Base-by-base conservation (phyloP, 2,113 vertebrate genomes). In the Connochaetes taurinus region DNA sequence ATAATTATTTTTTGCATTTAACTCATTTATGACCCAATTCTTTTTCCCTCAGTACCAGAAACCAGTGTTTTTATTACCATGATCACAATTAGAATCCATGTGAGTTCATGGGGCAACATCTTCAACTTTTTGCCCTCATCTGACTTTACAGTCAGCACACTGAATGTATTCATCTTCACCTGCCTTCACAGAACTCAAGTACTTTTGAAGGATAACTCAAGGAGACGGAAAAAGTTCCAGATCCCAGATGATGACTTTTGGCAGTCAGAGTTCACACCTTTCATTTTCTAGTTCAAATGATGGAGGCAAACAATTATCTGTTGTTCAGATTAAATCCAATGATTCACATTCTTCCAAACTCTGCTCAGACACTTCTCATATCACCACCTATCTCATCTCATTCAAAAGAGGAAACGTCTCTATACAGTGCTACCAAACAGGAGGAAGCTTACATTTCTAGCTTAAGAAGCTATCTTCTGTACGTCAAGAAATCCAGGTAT, bases 271-370 rank as follows among this genome's bases (percentile, higher is more conserved):
- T 82, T 93, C 16, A 58, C 43, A 84, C 88, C 90, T 97, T 85
- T 90, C 58, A 8, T 95, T 96, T 96, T 78, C 85, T 71, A 82
- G 80, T 94, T 78, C 67, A 86, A 87, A 95, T 14, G 74, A 13
- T 71, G 84, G 64, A 93, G 74, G 85, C 91, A 81, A 62, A 82
- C 31, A 94, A 15, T 52, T 93, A 14, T 94, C 90, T 82, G 50
- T 89, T 86, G 82, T 83, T 87, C 11, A 0, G 85, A 92, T 57
- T 27, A 40, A 92, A 78, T 94, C 93, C 95, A 86, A 0, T 57
- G 47, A 19, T 52, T 78, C 71, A 55, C 55, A 94, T 67, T 94
- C 92, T 97, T 95, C 80, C 14, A 6, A 47, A 27, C 36, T 93
- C 93, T 93, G 53, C 62, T 92, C 84, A 84, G 47, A 95, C 13